These are phyloP conservation scores for Eupithecia exiguata DNA, from an alignment of 2,888 invertebrate species.

Conservation along the genomic window DNA sequence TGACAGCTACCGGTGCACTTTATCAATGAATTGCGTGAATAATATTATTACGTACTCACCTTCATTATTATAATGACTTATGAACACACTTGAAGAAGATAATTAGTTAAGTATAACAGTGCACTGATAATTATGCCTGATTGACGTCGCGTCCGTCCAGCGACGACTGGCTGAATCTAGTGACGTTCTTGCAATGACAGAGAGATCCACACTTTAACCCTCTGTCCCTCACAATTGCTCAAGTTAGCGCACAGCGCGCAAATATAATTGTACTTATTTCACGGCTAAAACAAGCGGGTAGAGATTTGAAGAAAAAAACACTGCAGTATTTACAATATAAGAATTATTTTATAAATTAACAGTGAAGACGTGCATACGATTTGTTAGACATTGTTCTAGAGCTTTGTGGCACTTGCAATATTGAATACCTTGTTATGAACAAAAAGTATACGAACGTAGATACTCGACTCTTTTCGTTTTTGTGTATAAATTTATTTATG, in stretches of 20 bases:
- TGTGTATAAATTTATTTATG: too few relatives aligned
- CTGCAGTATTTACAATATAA: too few relatives aligned
- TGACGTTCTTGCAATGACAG: slow-evolving; percentile 23
- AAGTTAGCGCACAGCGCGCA: background rate
- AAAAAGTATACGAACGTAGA: too few relatives aligned
- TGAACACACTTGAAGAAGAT: slow-evolving; percentile 15
- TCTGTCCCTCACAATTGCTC: background rate
- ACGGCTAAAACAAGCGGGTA: too few relatives aligned
- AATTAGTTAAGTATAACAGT: slow-evolving; percentile 10
- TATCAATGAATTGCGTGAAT: background rate
- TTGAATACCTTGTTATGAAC: too few relatives aligned
- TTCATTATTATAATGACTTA: slow-evolving; percentile 35
- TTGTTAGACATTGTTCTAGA: too few relatives aligned
- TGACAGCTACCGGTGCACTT: background rate
- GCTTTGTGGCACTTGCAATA: too few relatives aligned
- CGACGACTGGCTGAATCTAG: slow-evolving; percentile 27
- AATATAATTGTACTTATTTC: too few relatives aligned
- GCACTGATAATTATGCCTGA: slow-evolving; percentile 21
- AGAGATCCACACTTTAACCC: background rate
- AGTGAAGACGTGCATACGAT: too few relatives aligned
- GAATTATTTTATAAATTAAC: too few relatives aligned
- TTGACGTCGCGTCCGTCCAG: slow-evolving; percentile 17
- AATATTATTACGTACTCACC: slow-evolving; percentile 34
- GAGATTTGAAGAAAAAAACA: too few relatives aligned
- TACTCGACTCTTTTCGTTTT: too few relatives aligned